Percentiles rank a stretch among this genome's conserved stretches.
Evolutionary conservation across 2,797 vertebrate genomes (phyloP).

Genomic region (Myotis daubentonii): DNA sequence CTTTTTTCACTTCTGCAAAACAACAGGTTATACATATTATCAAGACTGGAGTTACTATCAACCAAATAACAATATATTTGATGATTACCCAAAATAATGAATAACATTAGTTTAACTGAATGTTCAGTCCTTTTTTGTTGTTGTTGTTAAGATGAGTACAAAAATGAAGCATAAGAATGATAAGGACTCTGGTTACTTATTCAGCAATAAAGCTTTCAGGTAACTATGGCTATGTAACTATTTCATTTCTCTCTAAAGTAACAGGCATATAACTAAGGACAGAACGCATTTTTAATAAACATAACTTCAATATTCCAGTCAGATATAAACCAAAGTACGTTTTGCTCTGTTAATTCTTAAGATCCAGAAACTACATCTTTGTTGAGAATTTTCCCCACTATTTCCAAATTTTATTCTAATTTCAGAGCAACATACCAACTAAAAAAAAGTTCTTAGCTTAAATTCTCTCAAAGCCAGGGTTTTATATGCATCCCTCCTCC

Average conservation of each 20-base stretch:
- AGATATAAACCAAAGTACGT: conserved; percentile 41
- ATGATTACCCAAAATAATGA: not conserved
- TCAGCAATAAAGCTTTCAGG: conserved; percentile 27
- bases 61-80: conserved; percentile 33
- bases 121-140: not conserved
- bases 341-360: conserved; percentile 22
- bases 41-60: not conserved
- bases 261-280: not conserved
- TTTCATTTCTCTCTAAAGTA: not conserved
- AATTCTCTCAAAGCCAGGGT: not conserved
- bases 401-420: conserved; percentile 36
- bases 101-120: not conserved
- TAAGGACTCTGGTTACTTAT: not conserved
- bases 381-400: not conserved
- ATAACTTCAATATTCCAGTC: conserved; percentile 30
- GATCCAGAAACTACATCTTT: not conserved
- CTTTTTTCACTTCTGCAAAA: conserved; percentile 18
- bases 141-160: not conserved
- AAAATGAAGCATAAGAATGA: not conserved
- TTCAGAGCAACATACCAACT: conserved; percentile 16
- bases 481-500: not conserved
- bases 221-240: not conserved
- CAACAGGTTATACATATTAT: conserved; percentile 11
- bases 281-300: not conserved
- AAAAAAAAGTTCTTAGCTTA: not conserved